Percentiles rank a stretch among this genome's conserved stretches.
These are phyloP conservation scores for Marisa cornuarietis DNA, from an alignment of 1,140 invertebrate genomes.

Conservation along the genomic window DNA sequence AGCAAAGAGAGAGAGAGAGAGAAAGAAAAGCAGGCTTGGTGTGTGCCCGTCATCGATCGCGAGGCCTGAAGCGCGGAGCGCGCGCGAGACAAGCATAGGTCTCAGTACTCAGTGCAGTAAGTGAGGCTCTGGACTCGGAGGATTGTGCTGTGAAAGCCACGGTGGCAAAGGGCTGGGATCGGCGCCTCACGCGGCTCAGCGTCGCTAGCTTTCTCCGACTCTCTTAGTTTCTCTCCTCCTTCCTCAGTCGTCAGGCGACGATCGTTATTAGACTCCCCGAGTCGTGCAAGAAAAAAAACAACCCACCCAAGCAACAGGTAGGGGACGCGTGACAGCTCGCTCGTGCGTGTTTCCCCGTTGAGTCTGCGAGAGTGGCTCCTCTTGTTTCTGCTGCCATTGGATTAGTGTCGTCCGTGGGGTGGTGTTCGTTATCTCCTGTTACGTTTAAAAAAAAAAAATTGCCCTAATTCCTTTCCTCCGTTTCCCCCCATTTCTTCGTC, in stretches of 20 bases:
- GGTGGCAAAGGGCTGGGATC: background rate
- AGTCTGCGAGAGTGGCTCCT: constrained; percentile 29
- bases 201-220: background rate
- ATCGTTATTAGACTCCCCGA: constrained; percentile 1
- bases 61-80: background rate
- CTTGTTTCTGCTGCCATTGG: background rate
- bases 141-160: background rate
- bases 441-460: too few relatives aligned
- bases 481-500: too few relatives aligned
- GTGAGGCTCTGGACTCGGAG: background rate
- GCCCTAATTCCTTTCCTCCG: too few relatives aligned
- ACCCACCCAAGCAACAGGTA: background rate
- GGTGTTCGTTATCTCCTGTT: too few relatives aligned
- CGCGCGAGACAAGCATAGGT: background rate
- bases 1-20: too few relatives aligned
- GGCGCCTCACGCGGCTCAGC: too few relatives aligned
- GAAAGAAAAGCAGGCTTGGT: too few relatives aligned
- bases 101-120: background rate
- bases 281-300: background rate
- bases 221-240: background rate
- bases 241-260: background rate
- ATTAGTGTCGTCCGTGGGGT: too few relatives aligned
- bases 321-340: background rate
- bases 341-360: constrained; percentile 28
- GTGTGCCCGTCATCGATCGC: background rate